Base-by-base conservation (phyloP, 1,140 invertebrate genomes). In the Pogonomyrmex barbatus region DNA sequence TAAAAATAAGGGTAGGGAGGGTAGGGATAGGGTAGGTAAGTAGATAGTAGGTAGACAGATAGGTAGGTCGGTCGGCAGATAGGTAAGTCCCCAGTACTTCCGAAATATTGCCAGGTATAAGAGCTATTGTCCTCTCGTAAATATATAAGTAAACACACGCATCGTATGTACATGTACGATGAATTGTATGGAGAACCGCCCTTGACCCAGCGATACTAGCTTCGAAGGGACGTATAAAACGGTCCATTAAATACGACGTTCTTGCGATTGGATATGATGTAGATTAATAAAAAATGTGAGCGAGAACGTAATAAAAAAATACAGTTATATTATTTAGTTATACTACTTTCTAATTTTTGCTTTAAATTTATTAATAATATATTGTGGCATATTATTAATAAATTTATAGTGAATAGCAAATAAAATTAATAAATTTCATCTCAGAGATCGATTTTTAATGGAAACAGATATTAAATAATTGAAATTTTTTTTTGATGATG, bases 61-160 rank as follows among this genome's bases (percentile, higher is more conserved):
- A 73, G 70, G 14, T 73, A 58, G 52, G 2, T 17, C 14, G 68
- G 2, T 52, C 24, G 24, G 24, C 24, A 52, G 30, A 2, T 50
- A 50, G 5, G 36, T 75, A 39, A 17, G 6, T 60, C 24, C 14
- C 9, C 36, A 17, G 68, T 54, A 54, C 6, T 39, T 47, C 24
- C 52, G 24, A 77, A 77, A 62, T 62, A 62, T 77, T 24, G 42
- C 10, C 39, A 14, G 4, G 24, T 17, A 33, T 36, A 0, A 9
- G 50, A 10, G 36, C 14, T 52, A 85, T 76, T 82, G 56, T 71
- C 81, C 67, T 84, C 36, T 85, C n/a, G 52, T 65, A 47, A 52
- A 58, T 42, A 33, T 33, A 1, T 2, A 58, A 45, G n/a, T 50
- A 63, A 71, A 68, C 65, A 68, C 39, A 33, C 2, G 12, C 14